A percentile compares a stretch with the other conserved stretches of the same genome.
phyloP scores from a whole-genome alignment of 2,888 invertebrate species.

The Drosophila lutescens region DNA sequence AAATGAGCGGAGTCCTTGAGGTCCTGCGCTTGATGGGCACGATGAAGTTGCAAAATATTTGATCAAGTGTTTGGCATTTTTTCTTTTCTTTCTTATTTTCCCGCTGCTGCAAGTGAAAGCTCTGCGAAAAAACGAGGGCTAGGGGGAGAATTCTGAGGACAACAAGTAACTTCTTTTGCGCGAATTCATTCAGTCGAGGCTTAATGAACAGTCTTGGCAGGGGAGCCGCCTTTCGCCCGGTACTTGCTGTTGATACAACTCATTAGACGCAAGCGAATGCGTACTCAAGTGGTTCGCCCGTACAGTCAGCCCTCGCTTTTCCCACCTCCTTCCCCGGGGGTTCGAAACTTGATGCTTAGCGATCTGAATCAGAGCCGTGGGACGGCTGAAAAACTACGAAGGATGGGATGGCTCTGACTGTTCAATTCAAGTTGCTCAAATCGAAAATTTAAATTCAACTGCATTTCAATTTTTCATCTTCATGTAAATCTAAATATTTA shows the following conservation, averaged over 20 bases:
- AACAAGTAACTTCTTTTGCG: constrained; percentile 80
- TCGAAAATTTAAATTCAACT: constrained; percentile 4
- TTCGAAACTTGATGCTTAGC: constrained; percentile 14
- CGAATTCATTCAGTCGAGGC: constrained; percentile 82
- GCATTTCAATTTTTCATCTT: background rate
- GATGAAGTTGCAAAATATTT: constrained; percentile 81
- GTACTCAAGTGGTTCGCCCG: constrained; percentile 73
- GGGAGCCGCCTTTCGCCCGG: constrained; percentile 24
- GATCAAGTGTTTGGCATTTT: constrained; percentile 74
- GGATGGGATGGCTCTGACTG: constrained; percentile 2
- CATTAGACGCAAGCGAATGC: constrained; percentile 82
- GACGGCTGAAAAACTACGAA: constrained; percentile 3
- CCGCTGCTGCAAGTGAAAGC: constrained; percentile 69
- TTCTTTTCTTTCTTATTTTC: constrained; percentile 23
- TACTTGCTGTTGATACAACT: constrained; percentile 81
- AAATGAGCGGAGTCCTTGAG: constrained; percentile 71
- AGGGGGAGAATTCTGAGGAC: constrained; percentile 27
- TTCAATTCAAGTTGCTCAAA: constrained; percentile 28
- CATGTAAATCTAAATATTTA: no score
- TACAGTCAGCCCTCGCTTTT: constrained; percentile 25
- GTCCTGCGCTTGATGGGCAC: constrained; percentile 59
- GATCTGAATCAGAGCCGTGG: constrained; percentile 17
- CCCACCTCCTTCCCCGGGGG: background rate
- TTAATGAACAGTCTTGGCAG: constrained; percentile 80
- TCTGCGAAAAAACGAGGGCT: constrained; percentile 32